These are phyloP conservation scores for human (Homo sapiens) DNA, from an alignment of 2,113 vertebrate species.

Conservation along the genomic window DNA sequence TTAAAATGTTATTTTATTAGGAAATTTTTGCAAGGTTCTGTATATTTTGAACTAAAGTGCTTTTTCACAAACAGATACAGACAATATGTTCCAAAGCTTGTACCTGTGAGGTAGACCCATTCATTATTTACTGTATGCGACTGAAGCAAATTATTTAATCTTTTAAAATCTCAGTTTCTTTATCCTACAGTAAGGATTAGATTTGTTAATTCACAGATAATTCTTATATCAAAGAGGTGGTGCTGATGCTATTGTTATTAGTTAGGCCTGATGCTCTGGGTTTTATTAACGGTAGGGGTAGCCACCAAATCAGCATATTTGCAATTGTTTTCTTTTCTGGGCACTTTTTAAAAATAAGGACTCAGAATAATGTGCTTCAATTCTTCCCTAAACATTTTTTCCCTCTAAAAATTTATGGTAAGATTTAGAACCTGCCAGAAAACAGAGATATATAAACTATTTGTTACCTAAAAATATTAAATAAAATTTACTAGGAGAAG, in stretches of 20 bases:
- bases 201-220: neutral
- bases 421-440: neutral
- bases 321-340: neutral
- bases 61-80: neutral
- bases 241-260: neutral
- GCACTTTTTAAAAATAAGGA: neutral
- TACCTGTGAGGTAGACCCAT: neutral
- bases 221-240: neutral
- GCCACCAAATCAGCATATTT: neutral
- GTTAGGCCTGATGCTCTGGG: rapidly evolving
- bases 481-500: neutral
- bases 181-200: neutral
- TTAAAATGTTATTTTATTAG: neutral
- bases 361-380: neutral
- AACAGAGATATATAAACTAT: neutral
- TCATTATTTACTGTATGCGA: neutral
- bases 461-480: neutral
- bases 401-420: neutral
- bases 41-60: neutral
- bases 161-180: neutral
- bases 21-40: neutral
- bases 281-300: neutral
- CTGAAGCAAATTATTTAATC: neutral
- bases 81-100: neutral
- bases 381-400: neutral